Base-by-base conservation (phyloP, 2,113 vertebrate genomes). In the Oplegnathus fasciatus region DNA sequence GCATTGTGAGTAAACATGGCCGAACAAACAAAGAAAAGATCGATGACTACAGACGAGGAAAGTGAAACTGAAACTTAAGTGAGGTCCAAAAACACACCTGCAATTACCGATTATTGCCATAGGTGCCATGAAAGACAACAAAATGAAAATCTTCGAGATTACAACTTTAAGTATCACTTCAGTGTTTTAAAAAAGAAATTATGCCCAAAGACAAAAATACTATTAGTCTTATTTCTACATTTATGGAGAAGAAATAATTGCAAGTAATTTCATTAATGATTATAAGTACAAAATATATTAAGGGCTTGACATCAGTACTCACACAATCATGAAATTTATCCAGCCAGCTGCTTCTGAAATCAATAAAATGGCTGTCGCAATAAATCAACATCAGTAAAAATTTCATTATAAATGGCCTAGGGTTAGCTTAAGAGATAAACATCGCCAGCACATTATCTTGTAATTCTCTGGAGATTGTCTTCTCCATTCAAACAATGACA, bases 401-500 rank as follows among this genome's bases (percentile, higher is more conserved):
- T 57, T 22, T 57, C 64, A 90, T 80, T 88, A 81, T 42, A 75
- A 75, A 75, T 78, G 81, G 70, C 81, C 83, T 4, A 1, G 58
- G 73, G 86, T 91, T 82, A 84, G 74, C 65, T 88, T 26, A 28
- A 69, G 26, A 89, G 83, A 91, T 87, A 86, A 86, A 85, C 55
- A 91, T 89, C 78, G 30, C 11, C 37, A 54, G 73, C 76, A 67
- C 26, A 78, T 84, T 78, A 85, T 82, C 71, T 64, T 76, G 42
- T 83, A 70, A 84, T 86, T 84, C 75, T 75, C 80, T 79, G 20
- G 42, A 89, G 86, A 89, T 82, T 79, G 50, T 72, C 55, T 69
- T 84, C 75, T 67, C 75, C 52, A 65, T 88, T 88, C 77, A 84
- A 88, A 92, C 83, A 92, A 73, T 84, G 85, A 85, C 78, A 75